Base-by-base conservation (phyloP, 2,888 invertebrate species). In the Lasioglossum oenotherae region DNA sequence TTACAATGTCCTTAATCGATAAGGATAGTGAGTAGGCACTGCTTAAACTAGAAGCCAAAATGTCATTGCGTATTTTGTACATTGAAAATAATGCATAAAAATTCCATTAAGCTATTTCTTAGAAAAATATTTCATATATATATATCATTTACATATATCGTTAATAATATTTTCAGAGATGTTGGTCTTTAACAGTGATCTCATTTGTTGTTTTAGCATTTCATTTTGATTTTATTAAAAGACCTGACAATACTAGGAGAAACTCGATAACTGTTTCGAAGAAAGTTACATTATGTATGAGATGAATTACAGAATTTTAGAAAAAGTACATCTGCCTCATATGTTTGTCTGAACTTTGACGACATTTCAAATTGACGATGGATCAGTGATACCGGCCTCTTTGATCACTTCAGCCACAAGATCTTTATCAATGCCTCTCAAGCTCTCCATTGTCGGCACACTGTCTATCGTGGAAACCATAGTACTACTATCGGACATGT, bases 51-150 rank as follows among this genome's bases (percentile, higher is more conserved):
- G 31, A 49, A 75, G n/a, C 60, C 64, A 46, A 57, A 64, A 77
- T 16, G 44, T 74, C 78, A 57, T 75, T 67, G 44, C 75, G 64
- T 79, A 85, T 81, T 35, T 60, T 81, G 41, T 85, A 78, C 41
- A 71, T 81, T 80, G 78, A 67, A 71, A 80, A 44, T 74, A 69
- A 80, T 77, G 73, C 49, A 78, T 57, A 78, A 19, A 60, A 49
- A 81, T 81, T 83, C 27, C 31, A 53, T 78, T 67, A 64, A 53
- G 41, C 53, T 79, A 8, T 76, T 64, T 82, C 64, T 77, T 84
- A 81, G 75, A 81, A 75, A 81, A 74, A 84, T 85, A 86, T 77
- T 81, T 81, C 49, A 27, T 69, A 78, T 53, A 60, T n/a, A 23
- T n/a, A 57, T n/a, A 57, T n/a, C 16, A 57, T 23, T 14, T 60